These are phyloP conservation scores for Rousettus leschenaultii DNA, from an alignment of 2,113 vertebrate genomes.

Conservation along the genomic window DNA sequence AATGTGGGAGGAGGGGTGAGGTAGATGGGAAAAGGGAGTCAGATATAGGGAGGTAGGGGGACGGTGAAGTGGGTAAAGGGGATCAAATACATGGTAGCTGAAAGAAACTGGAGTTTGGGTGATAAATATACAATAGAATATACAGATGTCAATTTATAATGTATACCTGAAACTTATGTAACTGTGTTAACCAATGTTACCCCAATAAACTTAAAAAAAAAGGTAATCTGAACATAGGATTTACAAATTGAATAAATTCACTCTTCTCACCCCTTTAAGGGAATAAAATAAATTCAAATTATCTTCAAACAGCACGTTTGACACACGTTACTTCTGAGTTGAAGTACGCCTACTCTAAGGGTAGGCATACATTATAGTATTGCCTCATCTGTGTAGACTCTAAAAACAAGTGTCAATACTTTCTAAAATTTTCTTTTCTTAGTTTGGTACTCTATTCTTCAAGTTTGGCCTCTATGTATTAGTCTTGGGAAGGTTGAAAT, in stretches of 20 bases:
- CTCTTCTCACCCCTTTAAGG: not conserved
- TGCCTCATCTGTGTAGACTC: not conserved
- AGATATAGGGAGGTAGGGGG: too few species aligned
- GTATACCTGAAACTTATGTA: too few species aligned
- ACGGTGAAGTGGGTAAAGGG: too few species aligned
- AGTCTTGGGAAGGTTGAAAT: not conserved
- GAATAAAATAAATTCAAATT: not conserved
- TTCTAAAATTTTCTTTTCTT: constrained; percentile 12
- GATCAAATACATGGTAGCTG: too few species aligned
- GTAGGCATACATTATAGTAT: not conserved
- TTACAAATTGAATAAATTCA: not conserved
- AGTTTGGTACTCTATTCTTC: not conserved
- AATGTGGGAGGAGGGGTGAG: too few species aligned
- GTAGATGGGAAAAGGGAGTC: too few species aligned
- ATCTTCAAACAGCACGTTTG: not conserved
- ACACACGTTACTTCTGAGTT: not conserved
- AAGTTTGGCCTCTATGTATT: not conserved
- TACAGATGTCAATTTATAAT: too few species aligned
- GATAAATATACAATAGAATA: too few species aligned
- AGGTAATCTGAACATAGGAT: not conserved
- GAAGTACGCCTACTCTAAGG: not conserved
- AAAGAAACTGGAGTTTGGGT: too few species aligned
- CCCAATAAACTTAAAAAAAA: not conserved
- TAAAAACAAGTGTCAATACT: not conserved
- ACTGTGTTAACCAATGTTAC: too few species aligned